Evolutionary conservation across 2,797 vertebrate genomes (phyloP).

Genomic region (Glossophaga mutica): DNA sequence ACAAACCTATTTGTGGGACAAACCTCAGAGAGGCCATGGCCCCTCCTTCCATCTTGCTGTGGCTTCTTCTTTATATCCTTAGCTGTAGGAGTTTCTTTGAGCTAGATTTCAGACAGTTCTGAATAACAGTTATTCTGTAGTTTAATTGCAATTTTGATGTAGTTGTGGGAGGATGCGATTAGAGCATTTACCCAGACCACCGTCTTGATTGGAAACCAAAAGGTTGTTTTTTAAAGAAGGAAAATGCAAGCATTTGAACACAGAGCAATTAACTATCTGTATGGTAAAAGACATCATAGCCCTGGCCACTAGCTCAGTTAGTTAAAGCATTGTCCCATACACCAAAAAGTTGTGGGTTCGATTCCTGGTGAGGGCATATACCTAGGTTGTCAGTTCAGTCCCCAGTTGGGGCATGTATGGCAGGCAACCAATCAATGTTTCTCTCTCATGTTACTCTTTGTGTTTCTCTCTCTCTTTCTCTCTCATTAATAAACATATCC

Average conservation of each 20-base stretch:
- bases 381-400: not conserved
- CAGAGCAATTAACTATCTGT: not conserved
- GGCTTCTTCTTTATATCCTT: not conserved
- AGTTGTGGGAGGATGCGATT: not conserved
- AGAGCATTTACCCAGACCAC: not conserved
- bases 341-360: not conserved
- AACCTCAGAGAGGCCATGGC: too few species aligned
- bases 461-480: not conserved
- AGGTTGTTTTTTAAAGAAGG: not conserved
- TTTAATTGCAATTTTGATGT: not conserved
- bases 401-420: not conserved
- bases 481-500: not conserved
- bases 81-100: not conserved
- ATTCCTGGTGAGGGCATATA: not conserved
- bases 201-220: not conserved
- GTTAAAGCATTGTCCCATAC: not conserved
- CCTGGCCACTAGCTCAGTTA: not conserved
- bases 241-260: not conserved
- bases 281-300: not conserved
- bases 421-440: not conserved
- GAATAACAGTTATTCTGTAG: not conserved
- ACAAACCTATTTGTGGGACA: not conserved
- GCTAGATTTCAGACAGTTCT: not conserved
- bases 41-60: not conserved
- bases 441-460: not conserved